Evolutionary conservation across 1,140 invertebrate species (phyloP).

Genomic region (Lutraria rhynchaena): DNA sequence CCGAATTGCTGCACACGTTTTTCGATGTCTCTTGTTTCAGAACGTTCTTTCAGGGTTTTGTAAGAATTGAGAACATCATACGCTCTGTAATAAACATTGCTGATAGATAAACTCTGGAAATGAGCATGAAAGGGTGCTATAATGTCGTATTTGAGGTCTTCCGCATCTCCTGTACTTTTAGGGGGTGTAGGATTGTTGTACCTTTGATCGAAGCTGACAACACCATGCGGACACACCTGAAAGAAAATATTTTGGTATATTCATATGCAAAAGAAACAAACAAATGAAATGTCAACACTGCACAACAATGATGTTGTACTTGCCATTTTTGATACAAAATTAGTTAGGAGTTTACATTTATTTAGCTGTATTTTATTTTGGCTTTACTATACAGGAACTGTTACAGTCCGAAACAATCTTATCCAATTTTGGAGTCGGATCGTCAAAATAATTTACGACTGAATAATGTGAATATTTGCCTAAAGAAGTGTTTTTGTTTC

Average conservation of each 20-base stretch:
- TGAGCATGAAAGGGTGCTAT: conserved; percentile 12
- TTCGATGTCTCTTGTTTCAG: not conserved
- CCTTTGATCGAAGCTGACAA: not conserved
- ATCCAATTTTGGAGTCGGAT: too few relatives aligned
- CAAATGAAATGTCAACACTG: too few relatives aligned
- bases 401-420: too few relatives aligned
- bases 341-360: too few relatives aligned
- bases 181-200: conserved; percentile 7
- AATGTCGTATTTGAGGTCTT: not conserved
- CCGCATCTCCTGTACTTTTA: not conserved
- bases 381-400: too few relatives aligned
- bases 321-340: too few relatives aligned
- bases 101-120: not conserved
- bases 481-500: too few relatives aligned
- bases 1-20: not conserved
- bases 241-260: not conserved
- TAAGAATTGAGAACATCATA: not conserved
- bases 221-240: not conserved
- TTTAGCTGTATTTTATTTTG: too few relatives aligned
- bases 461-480: too few relatives aligned
- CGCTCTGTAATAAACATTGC: not conserved
- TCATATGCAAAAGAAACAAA: too few relatives aligned
- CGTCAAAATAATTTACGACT: too few relatives aligned
- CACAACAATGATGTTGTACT: too few relatives aligned
- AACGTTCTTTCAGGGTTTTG: not conserved